A percentile compares a stretch with the other conserved stretches of the same genome.
These are phyloP conservation scores for Platorchestia sp. DNA, from an alignment of 1,140 invertebrate genomes.

Conservation along the genomic window DNA sequence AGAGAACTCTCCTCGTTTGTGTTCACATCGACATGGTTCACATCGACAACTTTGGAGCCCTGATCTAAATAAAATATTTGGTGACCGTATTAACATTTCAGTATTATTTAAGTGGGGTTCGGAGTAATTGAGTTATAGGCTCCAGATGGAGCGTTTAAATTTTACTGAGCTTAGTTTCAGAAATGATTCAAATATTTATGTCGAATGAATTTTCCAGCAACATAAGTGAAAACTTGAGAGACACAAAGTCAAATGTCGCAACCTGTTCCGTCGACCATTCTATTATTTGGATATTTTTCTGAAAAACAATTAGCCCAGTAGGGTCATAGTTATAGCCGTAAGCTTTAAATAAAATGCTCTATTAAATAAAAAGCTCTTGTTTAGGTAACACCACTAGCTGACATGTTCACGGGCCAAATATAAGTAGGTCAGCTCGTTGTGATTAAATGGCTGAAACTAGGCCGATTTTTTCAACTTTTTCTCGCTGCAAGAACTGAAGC, in stretches of 20 bases:
- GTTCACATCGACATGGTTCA: too few species aligned
- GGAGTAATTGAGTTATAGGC: too few species aligned
- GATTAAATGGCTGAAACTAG: neutral
- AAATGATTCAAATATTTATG: too few species aligned
- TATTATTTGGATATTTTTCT: neutral
- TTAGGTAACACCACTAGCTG: neutral
- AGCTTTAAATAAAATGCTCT: neutral
- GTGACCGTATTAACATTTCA: too few species aligned
- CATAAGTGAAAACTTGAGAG: neutral
- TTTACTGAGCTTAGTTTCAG: too few species aligned
- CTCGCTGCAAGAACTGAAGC: neutral
- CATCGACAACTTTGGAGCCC: too few species aligned
- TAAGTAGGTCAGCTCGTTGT: neutral
- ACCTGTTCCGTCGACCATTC: neutral
- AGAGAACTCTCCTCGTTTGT: too few species aligned
- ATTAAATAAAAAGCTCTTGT: neutral
- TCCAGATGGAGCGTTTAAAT: too few species aligned
- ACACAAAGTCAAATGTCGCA: neutral
- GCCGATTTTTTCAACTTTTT: neutral
- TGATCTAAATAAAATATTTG: too few species aligned
- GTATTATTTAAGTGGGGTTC: too few species aligned
- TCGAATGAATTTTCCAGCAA: too few species aligned
- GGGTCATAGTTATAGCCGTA: neutral
- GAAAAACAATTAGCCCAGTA: neutral
- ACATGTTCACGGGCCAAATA: neutral